Base-by-base conservation (phyloP, 2,888 invertebrate species). In the Pseudococcus longispinus region DNA sequence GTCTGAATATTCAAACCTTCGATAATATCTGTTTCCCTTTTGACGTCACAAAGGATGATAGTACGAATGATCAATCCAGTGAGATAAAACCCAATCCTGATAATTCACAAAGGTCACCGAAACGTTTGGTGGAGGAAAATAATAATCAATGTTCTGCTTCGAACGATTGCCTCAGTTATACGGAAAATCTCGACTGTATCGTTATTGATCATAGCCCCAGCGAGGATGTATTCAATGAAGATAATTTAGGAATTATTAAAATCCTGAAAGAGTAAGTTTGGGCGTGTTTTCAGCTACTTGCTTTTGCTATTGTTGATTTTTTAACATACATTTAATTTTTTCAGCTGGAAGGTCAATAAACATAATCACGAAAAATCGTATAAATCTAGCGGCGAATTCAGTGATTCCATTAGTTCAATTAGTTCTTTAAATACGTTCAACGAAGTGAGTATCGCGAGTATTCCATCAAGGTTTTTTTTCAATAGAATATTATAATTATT, bases 351-450 rank as follows among this genome's bases (percentile, higher is more conserved):
- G 60, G 42, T 85, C 5, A 23, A 65, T 42, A 85, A 85, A 18
- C 42, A 70, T n/a, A 65, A 20, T 60, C 9, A 23, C 32, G 70
- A 26, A 65, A 85, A 70, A 85, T 15, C 32, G 6, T 70, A 70
- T 44, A 42, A 65, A 44, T 65, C 42, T 13, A 85, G 44, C 18
- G 86, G 44, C 20, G 80, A 80, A n/a, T 86, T 46, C 18, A 86
- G 86, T 32, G 86, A 86, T 55, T 51, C 86, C n/a, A 29, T 74
- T 26, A 86, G 86, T 44, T 86, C 86, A n/a, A 51, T 86, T 46
- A 86, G 86, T 55, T 86, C 86, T 29, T 13, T 86, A 6, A 86
- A 86, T 80, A 86, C 86, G 0, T 55, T 86, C 20, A 86, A 77
- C 29, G 86, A 86, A 77, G 86, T 86, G 46, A 80, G 74, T 86